phyloP scores from a whole-genome alignment of 2,797 vertebrate genomes.

The Acrossocheilus fasciatus region DNA sequence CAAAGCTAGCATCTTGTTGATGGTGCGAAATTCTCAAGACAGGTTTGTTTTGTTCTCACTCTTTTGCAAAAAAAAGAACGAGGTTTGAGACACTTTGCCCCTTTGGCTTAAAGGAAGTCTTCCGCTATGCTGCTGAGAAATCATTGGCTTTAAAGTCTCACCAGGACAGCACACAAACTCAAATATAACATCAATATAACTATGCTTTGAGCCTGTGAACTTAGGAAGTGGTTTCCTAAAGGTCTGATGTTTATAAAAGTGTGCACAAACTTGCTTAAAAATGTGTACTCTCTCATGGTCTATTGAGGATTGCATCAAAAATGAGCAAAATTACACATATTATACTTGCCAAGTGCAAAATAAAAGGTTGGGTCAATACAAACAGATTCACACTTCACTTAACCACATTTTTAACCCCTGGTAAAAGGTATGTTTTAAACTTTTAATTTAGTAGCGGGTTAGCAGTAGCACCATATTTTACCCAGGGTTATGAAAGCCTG shows the following conservation, averaged over 20 bases:
- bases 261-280: neutral
- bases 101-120: slow-evolving; percentile 55
- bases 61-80: slow-evolving; percentile 36
- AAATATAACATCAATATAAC: neutral
- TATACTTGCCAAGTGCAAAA: neutral
- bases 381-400: neutral
- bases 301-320: neutral
- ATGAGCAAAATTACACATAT: neutral
- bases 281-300: too few species aligned
- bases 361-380: neutral
- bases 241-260: neutral
- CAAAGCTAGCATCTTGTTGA: neutral
- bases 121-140: slow-evolving; percentile 54
- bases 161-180: neutral
- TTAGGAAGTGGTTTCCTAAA: neutral
- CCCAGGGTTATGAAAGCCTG: too few species aligned
- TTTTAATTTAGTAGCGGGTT: too few species aligned
- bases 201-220: neutral
- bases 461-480: neutral
- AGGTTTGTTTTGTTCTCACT: neutral
- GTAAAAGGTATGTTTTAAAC: neutral
- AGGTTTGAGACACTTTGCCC: slow-evolving; percentile 44
- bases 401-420: neutral
- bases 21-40: neutral
- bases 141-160: slow-evolving; percentile 6